These are phyloP conservation scores for Epinephelus cyanopodus DNA, from an alignment of 2,113 vertebrate species.

Conservation along the genomic window DNA sequence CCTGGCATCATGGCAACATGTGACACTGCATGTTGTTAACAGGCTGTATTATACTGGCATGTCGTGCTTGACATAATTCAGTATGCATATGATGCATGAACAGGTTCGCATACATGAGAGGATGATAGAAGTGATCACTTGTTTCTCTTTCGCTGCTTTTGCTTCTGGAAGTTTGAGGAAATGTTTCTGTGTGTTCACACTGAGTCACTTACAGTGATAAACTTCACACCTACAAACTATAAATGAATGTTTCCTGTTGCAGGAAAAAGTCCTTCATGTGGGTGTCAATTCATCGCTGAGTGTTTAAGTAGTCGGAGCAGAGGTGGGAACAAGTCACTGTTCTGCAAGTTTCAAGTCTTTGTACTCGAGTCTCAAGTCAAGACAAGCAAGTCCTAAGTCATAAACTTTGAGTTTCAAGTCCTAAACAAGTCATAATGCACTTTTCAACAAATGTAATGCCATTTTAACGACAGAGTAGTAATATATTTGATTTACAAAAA, in stretches of 20 bases:
- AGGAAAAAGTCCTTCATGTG: conserved; percentile 50
- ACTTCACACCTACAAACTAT: conserved; percentile 39
- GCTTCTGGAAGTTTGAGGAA: conserved; percentile 23
- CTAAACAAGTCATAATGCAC: too few species aligned
- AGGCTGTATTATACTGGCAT: not conserved
- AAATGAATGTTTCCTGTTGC: conserved; percentile 53
- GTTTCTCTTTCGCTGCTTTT: not conserved
- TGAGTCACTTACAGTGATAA: conserved; percentile 52
- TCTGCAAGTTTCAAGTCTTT: too few species aligned
- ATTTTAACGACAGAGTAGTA: too few species aligned
- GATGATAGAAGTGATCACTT: not conserved
- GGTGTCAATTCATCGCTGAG: not conserved
- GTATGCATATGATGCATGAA: too few species aligned
- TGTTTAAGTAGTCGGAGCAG: too few species aligned
- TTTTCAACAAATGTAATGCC: too few species aligned
- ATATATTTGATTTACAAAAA: too few species aligned
- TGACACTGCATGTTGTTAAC: not conserved
- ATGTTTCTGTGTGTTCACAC: conserved; percentile 15
- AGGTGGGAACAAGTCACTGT: too few species aligned
- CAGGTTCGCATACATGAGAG: not conserved
- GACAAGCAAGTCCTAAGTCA: too few species aligned
- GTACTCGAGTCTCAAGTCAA: too few species aligned
- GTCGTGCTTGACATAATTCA: not conserved
- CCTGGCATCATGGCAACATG: not conserved
- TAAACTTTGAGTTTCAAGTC: too few species aligned